These are phyloP conservation scores for Danaus melanippus DNA, from an alignment of 1,140 invertebrate species.

Conservation along the genomic window DNA sequence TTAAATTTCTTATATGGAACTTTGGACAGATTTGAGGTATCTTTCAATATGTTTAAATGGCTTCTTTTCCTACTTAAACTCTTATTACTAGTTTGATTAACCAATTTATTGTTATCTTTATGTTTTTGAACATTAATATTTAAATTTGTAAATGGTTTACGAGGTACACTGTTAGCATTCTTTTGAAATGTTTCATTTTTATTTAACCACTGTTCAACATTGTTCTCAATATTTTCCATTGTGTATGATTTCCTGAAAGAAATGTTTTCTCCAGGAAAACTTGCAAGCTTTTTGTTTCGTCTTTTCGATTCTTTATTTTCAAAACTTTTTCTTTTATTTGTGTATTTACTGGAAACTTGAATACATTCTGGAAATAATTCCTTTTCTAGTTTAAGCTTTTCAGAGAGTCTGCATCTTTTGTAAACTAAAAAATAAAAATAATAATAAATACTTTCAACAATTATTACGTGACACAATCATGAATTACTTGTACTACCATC, in stretches of 20 bases:
- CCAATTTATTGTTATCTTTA: slow-evolving; percentile 7
- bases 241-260: slow-evolving; percentile 18
- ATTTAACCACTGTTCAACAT: slow-evolving; percentile 51
- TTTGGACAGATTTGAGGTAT: slow-evolving; percentile 6
- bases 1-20: slow-evolving; percentile 12
- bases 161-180: slow-evolving; percentile 12
- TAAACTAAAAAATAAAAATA: slow-evolving; percentile 38
- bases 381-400: slow-evolving; percentile 51
- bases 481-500: slow-evolving; percentile 34
- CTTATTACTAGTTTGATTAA: slow-evolving; percentile 5
- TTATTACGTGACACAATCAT: neutral
- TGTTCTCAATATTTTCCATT: slow-evolving; percentile 43
- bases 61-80: slow-evolving; percentile 20
- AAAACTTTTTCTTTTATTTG: slow-evolving; percentile 48
- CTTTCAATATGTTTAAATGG: slow-evolving; percentile 13
- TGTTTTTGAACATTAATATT: slow-evolving; percentile 33
- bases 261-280: slow-evolving; percentile 37
- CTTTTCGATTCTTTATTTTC: slow-evolving; percentile 27
- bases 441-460: slow-evolving; percentile 1
- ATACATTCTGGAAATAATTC: slow-evolving; percentile 60
- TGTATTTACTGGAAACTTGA: slow-evolving; percentile 53
- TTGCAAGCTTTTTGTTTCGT: slow-evolving; percentile 29
- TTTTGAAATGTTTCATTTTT: slow-evolving; percentile 27
- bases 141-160: slow-evolving; percentile 49
- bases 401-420: slow-evolving; percentile 43